Evolutionary conservation across 2,888 invertebrate genomes (phyloP), one percentile per base, ranked within the genome.

Genomic region (Lomographa bimaculata): DNA sequence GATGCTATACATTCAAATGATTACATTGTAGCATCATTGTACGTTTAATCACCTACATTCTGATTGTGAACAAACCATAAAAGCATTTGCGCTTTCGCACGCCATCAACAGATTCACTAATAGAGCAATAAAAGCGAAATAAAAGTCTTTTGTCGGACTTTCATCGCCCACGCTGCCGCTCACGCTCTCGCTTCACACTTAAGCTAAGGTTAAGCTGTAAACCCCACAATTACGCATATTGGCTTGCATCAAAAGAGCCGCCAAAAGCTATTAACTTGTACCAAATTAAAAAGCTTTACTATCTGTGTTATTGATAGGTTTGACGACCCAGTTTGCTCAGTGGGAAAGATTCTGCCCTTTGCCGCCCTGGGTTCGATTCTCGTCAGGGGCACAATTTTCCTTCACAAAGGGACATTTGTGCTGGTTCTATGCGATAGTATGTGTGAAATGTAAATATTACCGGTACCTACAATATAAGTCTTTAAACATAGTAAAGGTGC

Each of bases 151-250:
- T 44, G 23, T 35, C 7, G 7, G 35, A 39, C 55, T 63, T 64
- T 60, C 58, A 28, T 57, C 60, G 54, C 62, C 61, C 52, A 24
- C 29, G 17, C 26, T n/a, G 2, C n/a, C 17, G 24, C 29, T 23
- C 14, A 58, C 65, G 66, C 69, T 55, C 10, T 6, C 48, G 37
- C 60, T 55, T 45, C 26, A 64, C 29, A 47, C 71, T 76, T 65
- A 56, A 45, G 52, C 69, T 74, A 57, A 56, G 54, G 64, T 64
- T 64, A 68, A 74, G 50, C 65, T 65, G 69, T 76, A 76, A 87
- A 84, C 87, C 85, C 72, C 24, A 82, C 87, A 87, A 89, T 87
- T 87, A 89, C 83, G 82, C 78, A 79, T 86, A 87, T 87, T 87
- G 86, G 79, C 73, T 63, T 71, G 65, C 75, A 79, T 87, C 85